phyloP scores from a whole-genome alignment of 2,888 invertebrate species.

The Ennomos fuscantarius region DNA sequence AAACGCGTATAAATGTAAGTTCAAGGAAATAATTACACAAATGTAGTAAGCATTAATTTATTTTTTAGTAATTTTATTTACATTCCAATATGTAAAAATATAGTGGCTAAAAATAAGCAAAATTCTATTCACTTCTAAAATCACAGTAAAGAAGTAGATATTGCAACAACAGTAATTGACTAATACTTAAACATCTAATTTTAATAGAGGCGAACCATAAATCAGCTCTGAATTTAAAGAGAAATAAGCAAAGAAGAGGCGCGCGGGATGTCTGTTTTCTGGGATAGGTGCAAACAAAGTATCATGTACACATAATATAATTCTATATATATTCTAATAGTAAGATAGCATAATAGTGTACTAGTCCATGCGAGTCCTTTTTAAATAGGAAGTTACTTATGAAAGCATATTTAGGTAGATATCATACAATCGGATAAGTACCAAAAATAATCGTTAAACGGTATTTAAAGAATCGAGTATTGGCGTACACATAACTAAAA shows the following conservation, averaged over 20 bases:
- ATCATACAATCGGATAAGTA: too few species aligned
- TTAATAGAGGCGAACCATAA: conserved; percentile 3
- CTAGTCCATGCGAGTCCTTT: too few species aligned
- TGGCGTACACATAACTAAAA: too few species aligned
- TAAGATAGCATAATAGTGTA: too few species aligned
- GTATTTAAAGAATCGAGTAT: too few species aligned
- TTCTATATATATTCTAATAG: too few species aligned
- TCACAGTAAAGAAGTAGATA: conserved; percentile 23
- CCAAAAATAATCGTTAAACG: too few species aligned
- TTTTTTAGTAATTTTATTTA: conserved; percentile 30
- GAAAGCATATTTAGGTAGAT: too few species aligned
- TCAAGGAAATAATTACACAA: not conserved
- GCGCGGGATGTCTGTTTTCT: too few species aligned
- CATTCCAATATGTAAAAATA: conserved; percentile 14
- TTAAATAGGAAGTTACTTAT: too few species aligned
- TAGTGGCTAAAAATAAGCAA: conserved; percentile 9
- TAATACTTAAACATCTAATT: conserved; percentile 14
- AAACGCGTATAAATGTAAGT: not conserved
- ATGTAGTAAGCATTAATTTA: conserved; percentile 16
- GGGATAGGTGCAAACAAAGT: too few species aligned
- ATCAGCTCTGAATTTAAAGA: conserved; percentile 1
- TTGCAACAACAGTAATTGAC: conserved; percentile 22
- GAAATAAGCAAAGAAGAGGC: not conserved
- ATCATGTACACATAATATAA: too few species aligned
- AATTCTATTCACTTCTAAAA: conserved; percentile 20